Evolutionary conservation across 2,888 invertebrate species (phyloP), one percentile per base, ranked within the genome.

Genomic region (Drosophila mayaguana): DNA sequence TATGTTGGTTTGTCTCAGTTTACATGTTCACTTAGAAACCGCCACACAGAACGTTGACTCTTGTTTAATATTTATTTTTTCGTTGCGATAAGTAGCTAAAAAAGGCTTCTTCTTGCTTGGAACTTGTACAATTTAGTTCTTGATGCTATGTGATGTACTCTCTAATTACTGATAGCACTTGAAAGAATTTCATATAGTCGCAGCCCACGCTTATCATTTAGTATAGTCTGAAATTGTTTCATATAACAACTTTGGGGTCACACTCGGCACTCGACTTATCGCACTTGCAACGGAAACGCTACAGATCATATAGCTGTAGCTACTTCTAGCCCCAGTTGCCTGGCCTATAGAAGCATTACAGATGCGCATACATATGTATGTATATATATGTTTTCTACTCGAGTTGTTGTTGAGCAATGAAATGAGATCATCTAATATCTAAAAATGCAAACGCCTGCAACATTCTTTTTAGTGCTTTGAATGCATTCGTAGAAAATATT

Each of bases 21-120:
- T 81, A 80, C 84, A 80, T 70, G 66, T 55, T 72, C 78, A 69
- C 81, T 84, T 84, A 82, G 88, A 87, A 87, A 80, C 80, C 53
- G 69, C 61, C 56, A 36, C 75, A 63, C 67, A 65, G 72, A 78
- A 67, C 78, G 71, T 78, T 78, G 78, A 78, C 78, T 78, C 59
- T 67, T 65, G 28, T 40, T 63, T 62, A 55, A 25, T 45, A 62
- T 45, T 45, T 36, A 43, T 18, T 56, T 59, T 42, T 36, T 67
- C 34, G 18, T 46, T 7, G 78, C 74, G 77, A 77, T 77, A 77
- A 76, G 76, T 60, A 64, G 54, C 56, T 70, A 32, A 28, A 68
- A 63, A 62, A 57, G 43, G 36, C 53, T 67, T 63, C 34, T 61
- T 40, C 16, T 42, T 46, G 40, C 34, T 42, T 53, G 63, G 61